Evolutionary conservation across 2,888 invertebrate species (phyloP).

Genomic region (Serrognathus titanus): DNA sequence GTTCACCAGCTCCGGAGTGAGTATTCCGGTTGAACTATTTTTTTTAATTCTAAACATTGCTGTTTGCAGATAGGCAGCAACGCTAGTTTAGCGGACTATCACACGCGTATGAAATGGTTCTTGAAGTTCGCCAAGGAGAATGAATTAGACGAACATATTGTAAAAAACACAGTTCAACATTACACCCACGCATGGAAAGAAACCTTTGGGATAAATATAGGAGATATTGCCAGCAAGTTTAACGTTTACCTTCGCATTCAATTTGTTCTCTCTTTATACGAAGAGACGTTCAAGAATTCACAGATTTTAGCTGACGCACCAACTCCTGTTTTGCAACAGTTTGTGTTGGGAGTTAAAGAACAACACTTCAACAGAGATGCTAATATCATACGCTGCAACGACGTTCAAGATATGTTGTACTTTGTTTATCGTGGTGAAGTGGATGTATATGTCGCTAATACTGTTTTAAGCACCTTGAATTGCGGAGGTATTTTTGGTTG

Average conservation of each 20-base stretch:
- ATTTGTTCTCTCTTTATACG: conserved; percentile 14
- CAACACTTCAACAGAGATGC: conserved; percentile 25
- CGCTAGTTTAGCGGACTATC: conserved; percentile 14
- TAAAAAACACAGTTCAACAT: conserved; percentile 24
- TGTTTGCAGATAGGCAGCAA: conserved; percentile 16
- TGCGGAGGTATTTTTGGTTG: conserved; percentile 16
- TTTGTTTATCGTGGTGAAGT: conserved; percentile 25
- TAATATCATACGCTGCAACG: conserved; percentile 30
- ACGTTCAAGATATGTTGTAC: conserved; percentile 27
- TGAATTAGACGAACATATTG: conserved; percentile 23
- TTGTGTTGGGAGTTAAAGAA: conserved; percentile 12
- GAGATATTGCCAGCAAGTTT: conserved; percentile 13
- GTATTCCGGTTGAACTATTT: neutral
- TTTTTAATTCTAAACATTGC: neutral
- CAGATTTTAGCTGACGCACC: conserved; percentile 14
- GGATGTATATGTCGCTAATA: conserved; percentile 10
- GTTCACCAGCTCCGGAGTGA: conserved; percentile 15
- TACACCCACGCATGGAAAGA: conserved; percentile 29
- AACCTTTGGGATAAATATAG: conserved; percentile 20
- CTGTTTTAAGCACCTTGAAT: conserved; percentile 8
- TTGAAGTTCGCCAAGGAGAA: conserved; percentile 24
- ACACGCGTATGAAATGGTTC: conserved; percentile 24
- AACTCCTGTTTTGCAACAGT: conserved; percentile 5
- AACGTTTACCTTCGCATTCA: conserved; percentile 16
- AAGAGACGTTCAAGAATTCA: conserved; percentile 8